phyloP scores from a whole-genome alignment of 2,113 vertebrate species.

The Cromileptes altivelis region DNA sequence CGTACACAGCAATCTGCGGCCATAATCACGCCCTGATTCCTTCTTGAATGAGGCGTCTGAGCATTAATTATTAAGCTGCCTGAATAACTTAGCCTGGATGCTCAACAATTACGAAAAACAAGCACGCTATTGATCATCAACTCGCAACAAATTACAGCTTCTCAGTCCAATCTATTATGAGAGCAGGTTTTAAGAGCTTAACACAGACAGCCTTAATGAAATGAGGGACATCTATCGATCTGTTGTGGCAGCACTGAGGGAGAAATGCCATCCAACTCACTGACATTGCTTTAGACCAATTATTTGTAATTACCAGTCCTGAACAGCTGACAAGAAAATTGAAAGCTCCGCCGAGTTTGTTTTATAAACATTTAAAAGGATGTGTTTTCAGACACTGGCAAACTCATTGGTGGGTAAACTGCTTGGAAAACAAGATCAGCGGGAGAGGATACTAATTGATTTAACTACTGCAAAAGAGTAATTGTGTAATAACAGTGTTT shows the following conservation, averaged over 20 bases:
- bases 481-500: slow-evolving; percentile 49
- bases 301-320: slow-evolving; percentile 67
- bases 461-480: slow-evolving; percentile 53
- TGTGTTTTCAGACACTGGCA: slow-evolving; percentile 41
- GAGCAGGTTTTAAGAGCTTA: slow-evolving; percentile 70
- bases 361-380: slow-evolving; percentile 56
- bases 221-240: slow-evolving; percentile 80
- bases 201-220: slow-evolving; percentile 75
- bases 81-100: slow-evolving; percentile 43
- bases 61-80: slow-evolving; percentile 60
- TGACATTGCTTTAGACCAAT: slow-evolving; percentile 64
- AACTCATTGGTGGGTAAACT: slow-evolving; percentile 54
- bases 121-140: slow-evolving; percentile 75
- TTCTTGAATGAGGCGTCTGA: slow-evolving; percentile 25
- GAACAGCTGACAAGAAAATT: slow-evolving; percentile 58
- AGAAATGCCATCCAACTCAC: slow-evolving; percentile 53
- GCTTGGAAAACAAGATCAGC: slow-evolving; percentile 63
- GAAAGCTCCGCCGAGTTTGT: slow-evolving; percentile 43
- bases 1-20: slow-evolving; percentile 19
- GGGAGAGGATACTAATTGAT: slow-evolving; percentile 51
- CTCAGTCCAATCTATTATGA: slow-evolving; percentile 63
- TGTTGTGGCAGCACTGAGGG: slow-evolving; percentile 56
- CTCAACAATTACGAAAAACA: slow-evolving; percentile 69
- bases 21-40: slow-evolving; percentile 31
- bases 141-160: slow-evolving; percentile 69